Percentiles rank a stretch among this genome's conserved stretches.
phyloP scores from a whole-genome alignment of 1,140 invertebrate genomes.

The Phocides pigmalion region DNA sequence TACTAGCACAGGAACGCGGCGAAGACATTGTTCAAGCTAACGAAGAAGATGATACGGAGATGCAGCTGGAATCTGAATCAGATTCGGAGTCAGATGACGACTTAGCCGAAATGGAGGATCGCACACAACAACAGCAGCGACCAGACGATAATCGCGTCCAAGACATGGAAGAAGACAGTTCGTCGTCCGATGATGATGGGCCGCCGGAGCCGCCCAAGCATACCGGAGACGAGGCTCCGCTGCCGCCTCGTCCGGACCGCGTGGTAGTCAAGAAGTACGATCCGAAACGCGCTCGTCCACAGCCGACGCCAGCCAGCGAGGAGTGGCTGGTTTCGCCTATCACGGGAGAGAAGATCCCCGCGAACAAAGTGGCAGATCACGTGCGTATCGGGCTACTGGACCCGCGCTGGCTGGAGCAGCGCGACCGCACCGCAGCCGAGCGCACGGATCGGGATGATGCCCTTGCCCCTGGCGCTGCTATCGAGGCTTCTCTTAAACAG shows the following conservation, averaged over 20 bases:
- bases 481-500: constrained; percentile 96
- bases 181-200: constrained; percentile 90
- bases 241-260: constrained; percentile 95
- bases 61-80: constrained; percentile 86
- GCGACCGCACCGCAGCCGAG: constrained; percentile 87
- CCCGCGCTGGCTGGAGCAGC: constrained; percentile 98
- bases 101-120: constrained; percentile 87
- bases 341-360: constrained; percentile 98
- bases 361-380: constrained; percentile 98
- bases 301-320: constrained; percentile 87
- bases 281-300: constrained; percentile 91
- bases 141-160: constrained; percentile 85
- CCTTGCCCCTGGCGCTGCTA: constrained; percentile 87
- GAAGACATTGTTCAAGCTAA: constrained; percentile 71
- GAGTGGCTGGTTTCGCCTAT: constrained; percentile 99
- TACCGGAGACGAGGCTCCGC: constrained; percentile 86
- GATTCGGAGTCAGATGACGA: constrained; percentile 88
- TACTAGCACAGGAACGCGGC: constrained; percentile 91
- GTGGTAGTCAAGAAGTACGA: constrained; percentile 99
- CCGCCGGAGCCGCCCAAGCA: constrained; percentile 79
- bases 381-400: constrained; percentile 98
- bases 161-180: constrained; percentile 95
- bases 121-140: constrained; percentile 82
- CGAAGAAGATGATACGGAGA: constrained; percentile 87
- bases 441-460: constrained; percentile 77